These are phyloP conservation scores for Heliconius eleuchia DNA, from an alignment of 1,140 invertebrate species.

Conservation along the genomic window DNA sequence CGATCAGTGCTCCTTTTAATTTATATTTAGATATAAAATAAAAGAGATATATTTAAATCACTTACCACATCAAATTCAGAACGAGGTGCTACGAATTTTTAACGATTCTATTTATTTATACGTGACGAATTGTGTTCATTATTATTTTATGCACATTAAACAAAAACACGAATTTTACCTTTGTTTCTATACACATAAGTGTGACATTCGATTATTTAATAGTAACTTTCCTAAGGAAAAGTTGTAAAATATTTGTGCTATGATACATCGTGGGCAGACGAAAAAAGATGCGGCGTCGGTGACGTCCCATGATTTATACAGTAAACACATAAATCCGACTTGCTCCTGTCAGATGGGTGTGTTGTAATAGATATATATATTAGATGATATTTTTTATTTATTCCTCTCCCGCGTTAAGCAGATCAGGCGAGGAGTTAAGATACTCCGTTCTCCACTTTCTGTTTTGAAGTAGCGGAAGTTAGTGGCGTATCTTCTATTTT, in stretches of 20 bases:
- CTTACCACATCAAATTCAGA: background rate
- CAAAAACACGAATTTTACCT: background rate
- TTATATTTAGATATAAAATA: background rate
- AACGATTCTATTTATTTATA: conserved; percentile 9
- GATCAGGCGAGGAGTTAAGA: too few relatives aligned
- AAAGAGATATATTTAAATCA: conserved; percentile 4
- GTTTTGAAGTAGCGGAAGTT: too few relatives aligned
- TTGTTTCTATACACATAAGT: background rate
- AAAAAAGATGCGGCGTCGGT: conserved; percentile 64
- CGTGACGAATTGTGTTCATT: conserved; percentile 8
- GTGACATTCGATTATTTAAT: background rate
- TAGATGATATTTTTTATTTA: background rate
- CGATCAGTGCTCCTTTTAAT: background rate
- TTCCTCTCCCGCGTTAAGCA: too few relatives aligned
- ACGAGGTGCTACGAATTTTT: conserved; percentile 1
- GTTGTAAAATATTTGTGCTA: conserved; percentile 51
- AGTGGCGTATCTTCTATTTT: too few relatives aligned
- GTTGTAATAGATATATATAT: background rate
- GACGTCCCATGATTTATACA: conserved; percentile 75
- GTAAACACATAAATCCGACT: conserved; percentile 82
- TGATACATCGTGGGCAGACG: conserved; percentile 63
- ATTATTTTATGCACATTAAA: background rate
- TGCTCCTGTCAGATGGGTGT: conserved; percentile 59
- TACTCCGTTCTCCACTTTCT: too few relatives aligned
- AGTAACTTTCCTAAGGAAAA: conserved; percentile 26